A percentile compares a stretch with the other conserved stretches of the same genome.
Conservation (phyloP, 2,113 vertebrate genomes). For the Xiphorhynchus elegans region DNA sequence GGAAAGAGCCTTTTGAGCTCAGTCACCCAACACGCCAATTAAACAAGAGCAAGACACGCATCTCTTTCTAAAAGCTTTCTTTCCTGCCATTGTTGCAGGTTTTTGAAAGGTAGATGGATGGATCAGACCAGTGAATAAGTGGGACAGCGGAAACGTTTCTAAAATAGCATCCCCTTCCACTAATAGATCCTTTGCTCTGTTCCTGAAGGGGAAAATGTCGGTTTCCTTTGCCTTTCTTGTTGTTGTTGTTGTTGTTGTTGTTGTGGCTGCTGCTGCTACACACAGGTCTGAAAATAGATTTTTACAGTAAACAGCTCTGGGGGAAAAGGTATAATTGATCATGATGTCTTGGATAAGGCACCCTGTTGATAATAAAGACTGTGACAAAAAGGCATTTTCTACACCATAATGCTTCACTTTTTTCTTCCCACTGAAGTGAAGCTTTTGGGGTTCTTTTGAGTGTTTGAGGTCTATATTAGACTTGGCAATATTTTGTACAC, state of each 20-base stretch:
- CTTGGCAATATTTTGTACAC: background rate
- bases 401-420: background rate
- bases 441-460: background rate
- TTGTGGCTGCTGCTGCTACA: background rate
- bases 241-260: background rate
- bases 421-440: background rate
- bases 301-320: constrained; percentile 6
- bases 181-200: background rate
- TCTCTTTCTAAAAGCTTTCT: background rate
- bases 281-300: constrained; percentile 3
- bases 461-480: background rate
- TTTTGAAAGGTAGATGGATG: constrained; percentile 14
- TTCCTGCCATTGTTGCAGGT: background rate
- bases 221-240: background rate
- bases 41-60: background rate
- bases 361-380: background rate
- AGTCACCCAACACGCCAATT: constrained; percentile 20
- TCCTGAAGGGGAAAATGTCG: background rate
- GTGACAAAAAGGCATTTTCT: constrained; percentile 11
- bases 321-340: background rate
- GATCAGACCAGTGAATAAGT: constrained; percentile 35
- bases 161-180: constrained; percentile 20
- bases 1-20: constrained; percentile 10
- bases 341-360: background rate
- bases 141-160: constrained; percentile 9